Evolutionary conservation across 1,140 invertebrate genomes (phyloP), one percentile per base, ranked within the genome.

Genomic region (Hylyphantes graminicola): DNA sequence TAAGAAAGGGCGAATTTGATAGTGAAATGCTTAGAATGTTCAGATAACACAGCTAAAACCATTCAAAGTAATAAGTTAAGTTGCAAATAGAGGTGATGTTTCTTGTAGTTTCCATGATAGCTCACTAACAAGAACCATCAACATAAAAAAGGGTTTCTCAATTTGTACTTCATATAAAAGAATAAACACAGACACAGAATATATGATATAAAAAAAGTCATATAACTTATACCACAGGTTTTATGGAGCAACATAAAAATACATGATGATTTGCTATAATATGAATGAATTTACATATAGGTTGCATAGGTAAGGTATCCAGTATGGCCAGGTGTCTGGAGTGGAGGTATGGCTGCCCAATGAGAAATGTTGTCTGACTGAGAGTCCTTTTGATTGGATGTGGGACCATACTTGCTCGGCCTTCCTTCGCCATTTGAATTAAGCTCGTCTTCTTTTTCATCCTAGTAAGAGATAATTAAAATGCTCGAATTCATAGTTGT

Each of bases 281-380:
- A 74, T 51, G 17, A 57, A 48, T 74, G 35, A 12, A 13, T 8
- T n/a, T 35, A 8, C 35, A 76, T 61, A 80, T 96, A 90, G 5
- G 95, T 95, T 7, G 96, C 96, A 89, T 97, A 95, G 35, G 97
- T 98, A 55, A 98, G 91, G 90, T 95, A 99, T 10, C 97, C 97
- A 50, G 97, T 98, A 90, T 99, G 97, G 0, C 97, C 97, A 12
- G 96, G 94, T 88, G 93, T 92, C 84, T 92, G 92, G 80, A 91
- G 86, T 48, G 94, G 93, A 85, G 94, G 93, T 8, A 93, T 89
- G 0, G 93, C 93, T 55, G 94, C 93, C 61, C 94, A 90, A 93
- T 88, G 92, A 87, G 86, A 68, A 35, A 35, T 35, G 35, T 35
- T 35, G 11, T 59, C 68, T 72, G 35, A 85, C 85, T 85, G 54